These are phyloP conservation scores for Chymomyza costata DNA, from an alignment of 1,140 invertebrate genomes.

Conservation along the genomic window DNA sequence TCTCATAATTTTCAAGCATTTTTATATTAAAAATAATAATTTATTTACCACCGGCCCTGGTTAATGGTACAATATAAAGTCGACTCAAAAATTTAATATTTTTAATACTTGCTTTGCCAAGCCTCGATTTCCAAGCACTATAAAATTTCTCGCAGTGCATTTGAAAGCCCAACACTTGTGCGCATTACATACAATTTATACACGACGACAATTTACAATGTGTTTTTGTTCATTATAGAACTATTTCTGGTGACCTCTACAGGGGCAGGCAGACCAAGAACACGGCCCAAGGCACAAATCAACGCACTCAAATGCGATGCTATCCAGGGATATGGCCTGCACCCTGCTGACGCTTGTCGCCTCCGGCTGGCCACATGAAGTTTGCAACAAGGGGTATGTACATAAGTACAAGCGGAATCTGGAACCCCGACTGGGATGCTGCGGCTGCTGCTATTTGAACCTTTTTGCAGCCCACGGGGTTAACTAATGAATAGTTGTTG, in stretches of 20 bases:
- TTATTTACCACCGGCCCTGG: too few relatives aligned
- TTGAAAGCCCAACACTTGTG: constrained; percentile 44
- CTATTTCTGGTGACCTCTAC: constrained; percentile 63
- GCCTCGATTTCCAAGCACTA: too few relatives aligned
- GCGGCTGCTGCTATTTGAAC: constrained; percentile 43
- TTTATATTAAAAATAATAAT: too few relatives aligned
- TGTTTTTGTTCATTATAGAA: constrained; percentile 72
- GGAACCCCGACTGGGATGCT: constrained; percentile 49
- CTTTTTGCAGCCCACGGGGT: constrained; percentile 48
- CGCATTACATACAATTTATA: constrained; percentile 61
- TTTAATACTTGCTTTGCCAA: not conserved
- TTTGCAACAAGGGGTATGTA: constrained; percentile 59
- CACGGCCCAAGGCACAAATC: constrained; percentile 51
- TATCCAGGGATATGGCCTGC: not conserved
- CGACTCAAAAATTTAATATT: too few relatives aligned
- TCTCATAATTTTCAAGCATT: not conserved
- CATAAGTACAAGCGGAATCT: constrained; percentile 8
- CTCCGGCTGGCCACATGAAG: constrained; percentile 41
- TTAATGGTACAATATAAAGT: too few relatives aligned
- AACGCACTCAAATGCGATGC: constrained; percentile 46
- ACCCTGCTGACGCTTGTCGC: constrained; percentile 41
- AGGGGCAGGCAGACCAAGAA: constrained; percentile 30
- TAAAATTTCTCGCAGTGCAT: constrained; percentile 31
- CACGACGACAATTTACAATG: constrained; percentile 68
- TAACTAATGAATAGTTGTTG: constrained; percentile 69